Evolutionary conservation across 1,140 invertebrate genomes (phyloP), one percentile per base, ranked within the genome.

Genomic region (Drosophila rhopaloa): DNA sequence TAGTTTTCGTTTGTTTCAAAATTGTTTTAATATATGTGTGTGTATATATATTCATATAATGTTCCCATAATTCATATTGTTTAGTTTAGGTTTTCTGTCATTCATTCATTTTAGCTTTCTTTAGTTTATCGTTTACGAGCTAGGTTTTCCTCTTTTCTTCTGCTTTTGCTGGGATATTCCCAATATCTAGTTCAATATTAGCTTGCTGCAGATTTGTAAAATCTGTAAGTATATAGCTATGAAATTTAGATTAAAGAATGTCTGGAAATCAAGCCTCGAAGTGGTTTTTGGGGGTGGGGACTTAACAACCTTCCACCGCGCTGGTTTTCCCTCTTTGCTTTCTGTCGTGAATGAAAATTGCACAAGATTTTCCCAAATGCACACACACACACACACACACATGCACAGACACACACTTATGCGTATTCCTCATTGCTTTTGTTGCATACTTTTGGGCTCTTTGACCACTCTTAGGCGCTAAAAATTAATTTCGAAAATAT

Each of bases 1-100:
- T 54, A 61, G 43, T 79, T 72, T 47, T 59, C 54, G 29, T 75
- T 68, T 58, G 35, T 70, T 81, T 82, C 48, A 79, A 79, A 72
- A 91, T 77, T 81, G 63, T 76, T 77, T 70, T 61, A 53, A 63
- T 84, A 73, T 76, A 66, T 75, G 68, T 60, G 54, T 73, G 43
- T 63, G 60, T 76, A 60, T 76, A 68, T 73, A 60, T 65, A 78
- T 78, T 88, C 74, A 90, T 81, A 90, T 81, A 91, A 91, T 91
- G 83, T 90, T 91, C 85, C 86, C 90, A 91, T 91, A 90, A 91
- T 91, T 91, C 90, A 91, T 91, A 91, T 86, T 90, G 85, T 90
- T 85, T 86, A 78, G 67, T 71, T 83, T 86, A 76, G 66, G 53
- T 70, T 67, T 68, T 56, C 48, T 71, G 35, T 41, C 63, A 35